These are phyloP conservation scores for Myopa tessellatipennis DNA, from an alignment of 2,888 invertebrate species.

Conservation along the genomic window DNA sequence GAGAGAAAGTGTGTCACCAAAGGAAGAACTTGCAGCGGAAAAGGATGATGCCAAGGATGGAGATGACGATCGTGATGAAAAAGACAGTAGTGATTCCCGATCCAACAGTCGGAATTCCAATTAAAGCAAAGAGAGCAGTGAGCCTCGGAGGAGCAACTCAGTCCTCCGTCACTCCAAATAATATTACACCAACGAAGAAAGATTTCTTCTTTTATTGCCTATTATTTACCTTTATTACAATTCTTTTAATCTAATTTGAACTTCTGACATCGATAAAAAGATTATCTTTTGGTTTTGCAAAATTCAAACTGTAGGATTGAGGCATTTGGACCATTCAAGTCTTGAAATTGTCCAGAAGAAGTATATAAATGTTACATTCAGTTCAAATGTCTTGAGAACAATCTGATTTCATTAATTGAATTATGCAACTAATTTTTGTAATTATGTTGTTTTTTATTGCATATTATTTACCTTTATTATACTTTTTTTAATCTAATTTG, in stretches of 20 bases:
- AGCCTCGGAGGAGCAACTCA: constrained; percentile 8
- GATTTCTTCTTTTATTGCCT: not conserved
- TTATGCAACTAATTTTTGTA: too few relatives aligned
- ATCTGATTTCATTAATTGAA: too few relatives aligned
- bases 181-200: constrained; percentile 28
- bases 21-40: constrained; percentile 54
- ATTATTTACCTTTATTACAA: not conserved
- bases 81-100: constrained; percentile 77
- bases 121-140: constrained; percentile 21
- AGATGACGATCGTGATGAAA: constrained; percentile 62
- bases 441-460: too few relatives aligned
- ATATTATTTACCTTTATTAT: too few relatives aligned
- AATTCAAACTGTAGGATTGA: too few relatives aligned
- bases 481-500: too few relatives aligned
- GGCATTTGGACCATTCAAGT: too few relatives aligned
- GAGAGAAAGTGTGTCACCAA: constrained; percentile 60
- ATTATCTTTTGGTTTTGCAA: too few relatives aligned
- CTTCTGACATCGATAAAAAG: too few relatives aligned
- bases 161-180: constrained; percentile 9
- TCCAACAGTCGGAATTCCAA: constrained; percentile 79
- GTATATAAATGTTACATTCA: too few relatives aligned
- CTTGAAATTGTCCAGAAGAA: too few relatives aligned
- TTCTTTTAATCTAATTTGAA: not conserved
- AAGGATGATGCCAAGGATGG: constrained; percentile 63
- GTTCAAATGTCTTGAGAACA: too few relatives aligned